phyloP scores from a whole-genome alignment of 2,888 invertebrate species.

The Cryptocephalus primarius region DNA sequence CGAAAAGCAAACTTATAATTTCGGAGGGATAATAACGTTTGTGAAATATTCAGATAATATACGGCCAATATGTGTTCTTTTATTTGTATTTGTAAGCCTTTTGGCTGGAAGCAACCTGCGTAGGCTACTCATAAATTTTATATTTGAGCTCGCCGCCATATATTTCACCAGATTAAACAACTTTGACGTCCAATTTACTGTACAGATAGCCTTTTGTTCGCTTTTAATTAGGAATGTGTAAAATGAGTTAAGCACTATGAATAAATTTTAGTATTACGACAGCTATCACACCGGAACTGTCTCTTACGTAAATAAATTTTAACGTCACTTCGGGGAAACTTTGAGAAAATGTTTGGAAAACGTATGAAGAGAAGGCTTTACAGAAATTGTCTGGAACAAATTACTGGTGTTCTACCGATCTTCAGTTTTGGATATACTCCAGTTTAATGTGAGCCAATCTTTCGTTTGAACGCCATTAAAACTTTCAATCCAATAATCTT shows the following conservation, averaged over 20 bases:
- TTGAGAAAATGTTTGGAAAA: no score
- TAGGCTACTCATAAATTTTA: slow-evolving; percentile 21
- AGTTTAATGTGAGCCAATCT: no score
- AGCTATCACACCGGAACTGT: no score
- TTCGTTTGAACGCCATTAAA: no score
- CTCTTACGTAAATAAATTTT: no score
- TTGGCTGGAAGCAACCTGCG: slow-evolving; percentile 12
- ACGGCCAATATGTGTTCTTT: slow-evolving; percentile 1
- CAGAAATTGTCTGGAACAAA: no score
- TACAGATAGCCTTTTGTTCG: slow-evolving; percentile 23
- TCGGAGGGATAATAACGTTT: slow-evolving; percentile 5
- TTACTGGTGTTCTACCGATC: no score
- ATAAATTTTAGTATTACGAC: no score
- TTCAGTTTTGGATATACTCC: no score
- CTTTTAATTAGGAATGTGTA: slow-evolving; percentile 19
- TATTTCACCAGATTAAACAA: slow-evolving; percentile 31
- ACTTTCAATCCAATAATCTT: no score
- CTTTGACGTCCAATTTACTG: slow-evolving; percentile 31
- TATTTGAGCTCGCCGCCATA: slow-evolving; percentile 26
- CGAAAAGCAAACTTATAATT: slow-evolving; percentile 5
- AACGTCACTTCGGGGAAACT: no score
- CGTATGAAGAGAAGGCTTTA: no score
- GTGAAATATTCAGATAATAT: slow-evolving; percentile 6
- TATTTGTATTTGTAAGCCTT: slow-evolving; percentile 2
- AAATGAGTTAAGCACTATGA: slow-evolving; percentile 11